Conservation (phyloP, 2,888 invertebrate genomes). For the Caenorhabditis afra region DNA sequence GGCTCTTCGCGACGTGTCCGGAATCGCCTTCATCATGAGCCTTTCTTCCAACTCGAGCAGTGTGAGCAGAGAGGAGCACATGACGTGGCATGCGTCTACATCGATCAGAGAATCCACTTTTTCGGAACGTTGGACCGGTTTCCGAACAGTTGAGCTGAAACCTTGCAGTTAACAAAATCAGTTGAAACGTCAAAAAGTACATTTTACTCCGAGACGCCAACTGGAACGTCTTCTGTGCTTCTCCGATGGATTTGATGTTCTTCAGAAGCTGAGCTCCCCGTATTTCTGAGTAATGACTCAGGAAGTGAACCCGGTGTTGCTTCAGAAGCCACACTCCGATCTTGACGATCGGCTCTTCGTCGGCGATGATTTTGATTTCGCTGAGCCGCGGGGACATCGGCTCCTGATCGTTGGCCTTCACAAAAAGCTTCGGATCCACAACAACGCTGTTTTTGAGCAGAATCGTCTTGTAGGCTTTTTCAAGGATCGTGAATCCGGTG, state of each 20-base stretch:
- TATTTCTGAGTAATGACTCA: constrained; percentile 66
- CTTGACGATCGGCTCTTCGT: constrained; percentile 59
- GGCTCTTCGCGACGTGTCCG: constrained; percentile 65
- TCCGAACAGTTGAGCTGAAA: constrained; percentile 37
- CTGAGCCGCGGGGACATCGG: constrained; percentile 54
- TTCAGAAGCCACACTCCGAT: constrained; percentile 70
- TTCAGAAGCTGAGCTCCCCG: constrained; percentile 63
- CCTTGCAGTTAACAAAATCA: background rate
- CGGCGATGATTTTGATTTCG: constrained; percentile 56
- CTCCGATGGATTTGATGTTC: constrained; percentile 54
- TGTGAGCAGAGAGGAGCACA: constrained; percentile 60
- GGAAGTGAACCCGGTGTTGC: constrained; percentile 60
- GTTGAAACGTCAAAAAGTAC: constrained; percentile 16
- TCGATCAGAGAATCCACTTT: constrained; percentile 53
- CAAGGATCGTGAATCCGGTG: constrained; percentile 73
- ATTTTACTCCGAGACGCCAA: constrained; percentile 35
- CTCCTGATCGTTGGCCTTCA: constrained; percentile 28
- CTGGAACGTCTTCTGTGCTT: constrained; percentile 51
- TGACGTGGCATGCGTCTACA: constrained; percentile 56
- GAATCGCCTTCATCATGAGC: constrained; percentile 65
- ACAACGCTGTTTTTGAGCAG: constrained; percentile 63
- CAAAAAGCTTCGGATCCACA: constrained; percentile 57
- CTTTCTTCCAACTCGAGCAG: constrained; percentile 64
- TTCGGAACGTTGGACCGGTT: constrained; percentile 30
- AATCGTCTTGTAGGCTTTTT: constrained; percentile 75